Conservation (phyloP, 2,113 vertebrate species). For the Lamprologus callipterus region DNA sequence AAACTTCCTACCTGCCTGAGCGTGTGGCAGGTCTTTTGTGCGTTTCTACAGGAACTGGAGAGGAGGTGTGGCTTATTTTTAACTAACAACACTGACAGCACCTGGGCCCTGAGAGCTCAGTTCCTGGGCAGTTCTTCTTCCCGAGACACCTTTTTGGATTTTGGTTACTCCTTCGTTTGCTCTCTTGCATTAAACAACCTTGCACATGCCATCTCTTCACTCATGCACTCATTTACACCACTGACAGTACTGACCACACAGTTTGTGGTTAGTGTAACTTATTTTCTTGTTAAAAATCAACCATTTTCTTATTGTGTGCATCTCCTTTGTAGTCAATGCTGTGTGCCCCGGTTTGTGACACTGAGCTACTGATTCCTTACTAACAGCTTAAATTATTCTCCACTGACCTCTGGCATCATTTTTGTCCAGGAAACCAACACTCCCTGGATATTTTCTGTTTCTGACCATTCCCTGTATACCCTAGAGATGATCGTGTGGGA, state of each 20-base stretch:
- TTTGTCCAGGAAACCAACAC: not conserved
- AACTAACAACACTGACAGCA: not conserved
- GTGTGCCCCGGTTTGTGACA: not conserved
- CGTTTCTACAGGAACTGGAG: not conserved
- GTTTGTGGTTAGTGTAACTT: not conserved
- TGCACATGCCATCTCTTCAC: not conserved
- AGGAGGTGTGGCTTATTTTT: not conserved
- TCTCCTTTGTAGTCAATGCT: not conserved
- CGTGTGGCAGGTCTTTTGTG: not conserved
- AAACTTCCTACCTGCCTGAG: not conserved
- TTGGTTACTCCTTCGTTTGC: not conserved
- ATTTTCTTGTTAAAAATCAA: not conserved
- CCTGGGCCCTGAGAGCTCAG: not conserved
- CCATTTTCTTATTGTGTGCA: not conserved
- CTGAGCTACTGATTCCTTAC: not conserved
- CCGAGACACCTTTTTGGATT: not conserved
- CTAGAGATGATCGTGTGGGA: rapidly evolving
- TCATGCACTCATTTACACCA: not conserved
- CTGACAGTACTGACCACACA: not conserved
- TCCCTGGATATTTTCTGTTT: not conserved
- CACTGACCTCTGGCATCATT: not conserved
- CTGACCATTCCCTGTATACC: not conserved
- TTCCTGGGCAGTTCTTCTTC: not conserved
- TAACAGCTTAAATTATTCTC: not conserved
- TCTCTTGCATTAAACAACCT: not conserved